Conservation (phyloP, 1,140 invertebrate species). For the Caenorhabditis remanei region DNA sequence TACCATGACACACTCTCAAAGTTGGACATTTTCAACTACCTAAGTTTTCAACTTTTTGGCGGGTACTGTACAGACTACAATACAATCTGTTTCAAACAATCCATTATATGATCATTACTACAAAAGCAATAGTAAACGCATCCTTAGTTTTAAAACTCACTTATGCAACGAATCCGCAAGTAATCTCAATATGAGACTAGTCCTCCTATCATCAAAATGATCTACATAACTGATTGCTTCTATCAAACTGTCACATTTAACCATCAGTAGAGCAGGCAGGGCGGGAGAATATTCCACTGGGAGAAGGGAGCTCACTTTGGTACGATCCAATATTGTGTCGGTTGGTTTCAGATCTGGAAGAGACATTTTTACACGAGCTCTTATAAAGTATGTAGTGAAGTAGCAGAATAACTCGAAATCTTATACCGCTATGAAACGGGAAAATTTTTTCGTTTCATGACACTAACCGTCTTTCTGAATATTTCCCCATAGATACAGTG, state of each 20-base stretch:
- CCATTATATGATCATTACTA: background rate
- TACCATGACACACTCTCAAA: too few relatives aligned
- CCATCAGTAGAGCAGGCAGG: slow-evolving; percentile 36
- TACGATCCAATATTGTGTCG: background rate
- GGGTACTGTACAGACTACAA: too few relatives aligned
- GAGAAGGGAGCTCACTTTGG: slow-evolving; percentile 2
- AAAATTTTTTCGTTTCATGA: background rate
- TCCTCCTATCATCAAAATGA: slow-evolving; percentile 36
- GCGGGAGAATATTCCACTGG: slow-evolving; percentile 37
- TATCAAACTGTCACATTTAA: slow-evolving; percentile 10
- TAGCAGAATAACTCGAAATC: too few relatives aligned
- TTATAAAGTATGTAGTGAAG: too few relatives aligned
- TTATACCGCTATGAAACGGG: too few relatives aligned
- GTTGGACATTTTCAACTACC: too few relatives aligned
- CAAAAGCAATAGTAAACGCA: background rate
- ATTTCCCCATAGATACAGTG: slow-evolving; percentile 16
- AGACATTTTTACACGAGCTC: too few relatives aligned
- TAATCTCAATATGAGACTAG: slow-evolving; percentile 6
- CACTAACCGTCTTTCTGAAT: background rate
- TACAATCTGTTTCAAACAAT: too few relatives aligned
- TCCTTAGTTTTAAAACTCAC: background rate
- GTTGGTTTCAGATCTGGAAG: slow-evolving; percentile 28
- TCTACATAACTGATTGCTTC: slow-evolving; percentile 44
- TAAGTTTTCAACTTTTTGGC: too few relatives aligned
- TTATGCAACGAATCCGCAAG: slow-evolving; percentile 24